Conservation (phyloP, 2,113 vertebrate species). For the Zosterops lateralis region DNA sequence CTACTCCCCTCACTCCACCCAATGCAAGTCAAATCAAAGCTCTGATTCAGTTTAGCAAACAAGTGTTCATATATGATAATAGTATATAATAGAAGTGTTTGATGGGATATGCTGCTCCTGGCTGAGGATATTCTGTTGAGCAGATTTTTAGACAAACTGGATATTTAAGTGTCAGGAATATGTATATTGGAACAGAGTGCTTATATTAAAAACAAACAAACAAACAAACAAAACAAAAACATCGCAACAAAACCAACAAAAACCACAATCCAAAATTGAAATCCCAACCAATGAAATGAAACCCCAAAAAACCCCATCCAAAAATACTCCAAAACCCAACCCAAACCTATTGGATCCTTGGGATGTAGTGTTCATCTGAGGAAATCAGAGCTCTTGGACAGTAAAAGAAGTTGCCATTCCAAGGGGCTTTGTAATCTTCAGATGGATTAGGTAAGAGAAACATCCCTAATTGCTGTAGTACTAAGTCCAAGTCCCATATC, state of each 20-base stretch:
- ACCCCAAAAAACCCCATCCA: rapidly evolving
- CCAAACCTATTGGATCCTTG: neutral
- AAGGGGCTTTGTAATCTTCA: neutral
- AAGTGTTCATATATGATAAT: neutral
- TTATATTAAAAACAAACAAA: neutral
- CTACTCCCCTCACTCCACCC: rapidly evolving
- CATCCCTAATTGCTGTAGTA: neutral
- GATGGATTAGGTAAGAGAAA: neutral
- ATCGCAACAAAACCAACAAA: neutral
- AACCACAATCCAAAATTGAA: neutral
- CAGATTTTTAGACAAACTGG: neutral
- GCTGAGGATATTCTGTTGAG: neutral
- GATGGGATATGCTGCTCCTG: neutral
- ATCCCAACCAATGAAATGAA: neutral
- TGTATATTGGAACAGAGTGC: neutral
- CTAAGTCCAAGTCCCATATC: neutral
- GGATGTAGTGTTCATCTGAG: neutral
- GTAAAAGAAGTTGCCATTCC: neutral
- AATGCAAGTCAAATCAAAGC: neutral
- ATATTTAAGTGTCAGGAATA: neutral
- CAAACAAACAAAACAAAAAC: neutral
- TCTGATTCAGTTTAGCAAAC: neutral
- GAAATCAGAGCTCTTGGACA: neutral
- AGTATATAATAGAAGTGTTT: neutral
- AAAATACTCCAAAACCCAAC: rapidly evolving